A percentile compares a stretch with the other conserved stretches of the same genome.
phyloP scores from a whole-genome alignment of 2,113 vertebrate genomes.

The Mionectes macconnelli region DNA sequence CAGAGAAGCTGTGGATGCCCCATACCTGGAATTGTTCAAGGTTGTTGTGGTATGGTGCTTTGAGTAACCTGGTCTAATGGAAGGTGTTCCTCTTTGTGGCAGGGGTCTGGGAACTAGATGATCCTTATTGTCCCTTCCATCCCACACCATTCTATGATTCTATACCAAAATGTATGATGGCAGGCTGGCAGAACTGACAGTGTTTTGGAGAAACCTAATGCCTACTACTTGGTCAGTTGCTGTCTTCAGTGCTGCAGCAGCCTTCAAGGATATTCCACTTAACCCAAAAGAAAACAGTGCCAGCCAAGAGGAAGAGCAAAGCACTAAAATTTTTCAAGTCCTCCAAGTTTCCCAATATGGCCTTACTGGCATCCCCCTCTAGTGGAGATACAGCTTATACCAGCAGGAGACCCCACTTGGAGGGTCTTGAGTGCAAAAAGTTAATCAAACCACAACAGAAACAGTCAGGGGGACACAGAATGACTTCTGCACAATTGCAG shows the following conservation, averaged over 20 bases:
- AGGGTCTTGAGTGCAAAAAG: background rate
- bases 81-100: background rate
- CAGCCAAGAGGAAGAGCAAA: background rate
- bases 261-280: background rate
- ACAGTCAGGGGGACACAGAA: background rate
- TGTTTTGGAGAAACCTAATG: background rate
- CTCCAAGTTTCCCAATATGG: background rate
- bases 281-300: fast-evolving
- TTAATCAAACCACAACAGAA: background rate
- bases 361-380: conserved; percentile 10
- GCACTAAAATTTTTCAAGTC: background rate
- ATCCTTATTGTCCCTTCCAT: background rate
- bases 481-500: background rate
- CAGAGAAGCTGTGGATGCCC: background rate
- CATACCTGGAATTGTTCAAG: background rate
- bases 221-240: background rate
- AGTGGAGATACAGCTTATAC: background rate
- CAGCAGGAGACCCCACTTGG: background rate
- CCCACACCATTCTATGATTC: background rate
- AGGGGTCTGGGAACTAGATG: background rate
- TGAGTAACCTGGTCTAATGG: background rate
- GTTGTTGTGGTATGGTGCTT: background rate
- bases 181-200: fast-evolving
- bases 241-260: background rate
- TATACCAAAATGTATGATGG: fast-evolving